These are phyloP conservation scores for Python bivittatus DNA, from an alignment of 2,113 vertebrate genomes.

Conservation along the genomic window DNA sequence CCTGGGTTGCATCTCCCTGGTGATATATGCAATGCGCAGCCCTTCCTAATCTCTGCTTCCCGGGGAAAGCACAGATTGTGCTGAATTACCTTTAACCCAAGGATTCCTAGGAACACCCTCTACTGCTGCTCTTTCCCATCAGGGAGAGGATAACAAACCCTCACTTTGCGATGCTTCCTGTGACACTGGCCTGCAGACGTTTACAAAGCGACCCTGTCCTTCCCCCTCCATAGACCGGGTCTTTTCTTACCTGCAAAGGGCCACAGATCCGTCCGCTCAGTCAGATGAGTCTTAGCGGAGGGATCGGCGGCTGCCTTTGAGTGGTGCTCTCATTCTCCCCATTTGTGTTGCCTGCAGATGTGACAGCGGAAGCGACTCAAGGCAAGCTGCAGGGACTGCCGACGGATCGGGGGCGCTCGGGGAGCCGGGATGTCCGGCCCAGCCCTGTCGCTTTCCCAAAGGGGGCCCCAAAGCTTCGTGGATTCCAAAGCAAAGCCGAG, in stretches of 20 bases:
- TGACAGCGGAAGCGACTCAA: constrained; percentile 44
- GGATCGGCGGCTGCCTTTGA: not conserved
- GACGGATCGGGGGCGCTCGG: not conserved
- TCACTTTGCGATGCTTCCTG: not conserved
- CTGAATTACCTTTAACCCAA: not conserved
- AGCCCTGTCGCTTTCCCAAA: constrained; percentile 13
- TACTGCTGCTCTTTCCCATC: too few species aligned
- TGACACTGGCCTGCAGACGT: not conserved
- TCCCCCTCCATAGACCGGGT: not conserved
- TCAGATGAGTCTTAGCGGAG: not conserved
- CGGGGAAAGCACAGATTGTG: not conserved
- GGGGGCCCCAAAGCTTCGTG: constrained; percentile 1
- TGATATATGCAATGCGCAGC: not conserved
- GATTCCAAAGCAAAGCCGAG: accelerated
- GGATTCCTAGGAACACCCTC: not conserved
- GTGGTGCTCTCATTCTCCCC: not conserved
- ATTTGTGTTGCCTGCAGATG: constrained; percentile 49
- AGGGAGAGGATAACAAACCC: not conserved
- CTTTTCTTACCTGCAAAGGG: not conserved
- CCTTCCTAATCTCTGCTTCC: not conserved
- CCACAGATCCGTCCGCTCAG: not conserved
- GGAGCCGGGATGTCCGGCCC: constrained; percentile 25
- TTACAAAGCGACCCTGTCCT: not conserved
- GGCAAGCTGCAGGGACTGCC: not conserved
- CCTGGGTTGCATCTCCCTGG: not conserved